phyloP scores from a whole-genome alignment of 2,113 vertebrate genomes.

The Solea solea region DNA sequence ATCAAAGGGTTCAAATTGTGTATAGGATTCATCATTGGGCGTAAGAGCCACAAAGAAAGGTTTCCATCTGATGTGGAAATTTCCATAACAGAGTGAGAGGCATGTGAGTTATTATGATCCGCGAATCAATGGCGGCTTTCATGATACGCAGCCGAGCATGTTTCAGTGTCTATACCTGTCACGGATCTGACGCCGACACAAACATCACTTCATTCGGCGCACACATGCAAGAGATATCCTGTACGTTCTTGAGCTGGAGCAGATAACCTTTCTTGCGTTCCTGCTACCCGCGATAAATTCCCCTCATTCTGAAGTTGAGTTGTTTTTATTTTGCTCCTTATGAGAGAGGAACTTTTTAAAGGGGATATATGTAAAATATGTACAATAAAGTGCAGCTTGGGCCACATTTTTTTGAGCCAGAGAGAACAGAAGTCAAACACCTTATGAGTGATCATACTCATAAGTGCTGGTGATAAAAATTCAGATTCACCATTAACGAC shows the following conservation, averaged over 20 bases:
- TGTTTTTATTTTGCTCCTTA: slow-evolving; percentile 29
- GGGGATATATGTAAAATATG: too few species aligned
- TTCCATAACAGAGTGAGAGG: slow-evolving; percentile 70
- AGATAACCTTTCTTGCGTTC: slow-evolving; percentile 44
- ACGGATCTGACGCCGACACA: slow-evolving; percentile 39
- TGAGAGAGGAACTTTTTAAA: slow-evolving; percentile 50
- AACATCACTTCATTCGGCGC: slow-evolving; percentile 44
- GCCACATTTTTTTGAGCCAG: too few species aligned
- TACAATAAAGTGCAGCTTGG: too few species aligned
- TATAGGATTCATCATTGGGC: slow-evolving; percentile 47
- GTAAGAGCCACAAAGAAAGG: slow-evolving; percentile 48
- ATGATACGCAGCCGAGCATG: slow-evolving; percentile 38
- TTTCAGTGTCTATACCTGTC: slow-evolving; percentile 33
- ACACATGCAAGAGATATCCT: slow-evolving; percentile 14
- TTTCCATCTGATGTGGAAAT: slow-evolving; percentile 69
- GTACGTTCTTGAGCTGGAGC: slow-evolving; percentile 23
- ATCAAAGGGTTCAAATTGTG: slow-evolving; percentile 73
- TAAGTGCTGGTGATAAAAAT: too few species aligned
- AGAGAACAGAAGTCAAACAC: too few species aligned
- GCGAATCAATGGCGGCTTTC: slow-evolving; percentile 56
- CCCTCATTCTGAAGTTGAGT: slow-evolving; percentile 17
- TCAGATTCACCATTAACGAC: too few species aligned
- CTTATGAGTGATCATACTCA: too few species aligned
- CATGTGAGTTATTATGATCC: slow-evolving; percentile 60
- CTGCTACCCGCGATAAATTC: slow-evolving; percentile 7